Percentiles rank a stretch among this genome's conserved stretches.
These are phyloP conservation scores for western clawed frog (Xenopus tropicalis) DNA, from an alignment of 2,113 vertebrate species.

Conservation along the genomic window DNA sequence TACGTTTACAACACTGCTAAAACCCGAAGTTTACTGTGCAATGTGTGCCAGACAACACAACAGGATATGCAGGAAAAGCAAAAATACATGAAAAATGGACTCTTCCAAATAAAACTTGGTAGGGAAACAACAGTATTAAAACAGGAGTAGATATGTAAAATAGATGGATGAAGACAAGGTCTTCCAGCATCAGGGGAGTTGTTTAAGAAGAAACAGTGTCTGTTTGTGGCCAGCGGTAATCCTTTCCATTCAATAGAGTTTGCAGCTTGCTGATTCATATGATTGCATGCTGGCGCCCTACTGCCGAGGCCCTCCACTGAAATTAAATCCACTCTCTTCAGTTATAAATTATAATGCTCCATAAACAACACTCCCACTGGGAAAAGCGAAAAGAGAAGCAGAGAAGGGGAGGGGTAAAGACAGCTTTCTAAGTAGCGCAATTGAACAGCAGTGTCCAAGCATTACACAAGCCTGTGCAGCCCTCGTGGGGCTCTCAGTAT, in stretches of 20 bases:
- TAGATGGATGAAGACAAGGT: slow-evolving; percentile 84
- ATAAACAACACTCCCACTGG: slow-evolving; percentile 97
- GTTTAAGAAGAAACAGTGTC: slow-evolving; percentile 97
- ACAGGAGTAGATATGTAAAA: slow-evolving; percentile 80
- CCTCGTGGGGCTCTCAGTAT: slow-evolving; percentile 3
- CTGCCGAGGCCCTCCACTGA: slow-evolving; percentile 94
- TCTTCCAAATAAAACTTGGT: slow-evolving; percentile 64
- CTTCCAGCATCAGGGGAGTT: slow-evolving; percentile 84
- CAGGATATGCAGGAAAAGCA: no score
- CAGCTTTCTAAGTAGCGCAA: slow-evolving; percentile 67
- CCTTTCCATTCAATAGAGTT: slow-evolving; percentile 96
- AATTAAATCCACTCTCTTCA: slow-evolving; percentile 99
- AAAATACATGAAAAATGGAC: slow-evolving; percentile 43
- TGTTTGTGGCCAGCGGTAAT: slow-evolving; percentile 96
- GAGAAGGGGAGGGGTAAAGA: slow-evolving; percentile 48
- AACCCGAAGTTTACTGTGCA: no score
- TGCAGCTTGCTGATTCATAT: slow-evolving; percentile 91
- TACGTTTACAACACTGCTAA: no score
- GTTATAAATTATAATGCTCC: slow-evolving; percentile 99
- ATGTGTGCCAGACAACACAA: no score
- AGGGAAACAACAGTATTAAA: slow-evolving; percentile 78
- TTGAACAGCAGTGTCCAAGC: slow-evolving; percentile 20
- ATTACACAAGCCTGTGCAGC: slow-evolving; percentile 15
- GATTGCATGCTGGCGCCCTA: slow-evolving; percentile 98
- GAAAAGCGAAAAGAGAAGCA: slow-evolving; percentile 61